Evolutionary conservation across 2,113 vertebrate genomes (phyloP).

Genomic region (Calonectris borealis): DNA sequence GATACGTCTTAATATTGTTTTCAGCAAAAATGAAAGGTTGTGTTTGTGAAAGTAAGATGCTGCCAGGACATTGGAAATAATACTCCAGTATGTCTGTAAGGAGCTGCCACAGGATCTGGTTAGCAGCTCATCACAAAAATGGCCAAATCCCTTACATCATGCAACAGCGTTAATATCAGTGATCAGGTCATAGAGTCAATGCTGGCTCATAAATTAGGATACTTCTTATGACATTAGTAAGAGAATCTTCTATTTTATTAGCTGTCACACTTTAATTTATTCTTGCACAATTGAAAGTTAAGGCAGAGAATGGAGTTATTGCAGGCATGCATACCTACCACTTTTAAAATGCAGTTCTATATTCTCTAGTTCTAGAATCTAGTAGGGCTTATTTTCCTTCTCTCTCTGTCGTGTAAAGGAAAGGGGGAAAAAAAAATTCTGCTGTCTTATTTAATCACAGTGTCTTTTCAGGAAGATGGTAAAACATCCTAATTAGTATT

Average conservation of each 20-base stretch:
- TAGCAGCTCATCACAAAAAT: not conserved
- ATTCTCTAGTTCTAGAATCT: not conserved
- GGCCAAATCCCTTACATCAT: not conserved
- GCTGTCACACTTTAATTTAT: not conserved
- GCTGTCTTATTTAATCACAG: not conserved
- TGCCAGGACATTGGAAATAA: not conserved
- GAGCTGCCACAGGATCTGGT: not conserved
- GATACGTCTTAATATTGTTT: not conserved
- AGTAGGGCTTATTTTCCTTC: not conserved
- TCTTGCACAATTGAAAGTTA: not conserved
- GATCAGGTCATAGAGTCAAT: not conserved
- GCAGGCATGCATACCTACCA: not conserved
- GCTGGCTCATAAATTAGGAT: not conserved
- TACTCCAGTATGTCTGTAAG: not conserved
- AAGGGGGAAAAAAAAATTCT: not conserved
- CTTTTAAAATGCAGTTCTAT: not conserved
- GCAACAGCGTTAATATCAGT: not conserved
- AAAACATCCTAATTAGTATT: not conserved
- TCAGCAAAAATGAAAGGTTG: not conserved
- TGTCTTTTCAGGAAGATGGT: not conserved
- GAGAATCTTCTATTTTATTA: not conserved
- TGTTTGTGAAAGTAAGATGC: not conserved
- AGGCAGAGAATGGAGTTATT: not conserved
- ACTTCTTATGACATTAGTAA: not conserved
- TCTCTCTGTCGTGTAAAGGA: not conserved